Evolutionary conservation across 2,113 vertebrate genomes (phyloP).

Genomic region (Thinocorus orbignyianus): DNA sequence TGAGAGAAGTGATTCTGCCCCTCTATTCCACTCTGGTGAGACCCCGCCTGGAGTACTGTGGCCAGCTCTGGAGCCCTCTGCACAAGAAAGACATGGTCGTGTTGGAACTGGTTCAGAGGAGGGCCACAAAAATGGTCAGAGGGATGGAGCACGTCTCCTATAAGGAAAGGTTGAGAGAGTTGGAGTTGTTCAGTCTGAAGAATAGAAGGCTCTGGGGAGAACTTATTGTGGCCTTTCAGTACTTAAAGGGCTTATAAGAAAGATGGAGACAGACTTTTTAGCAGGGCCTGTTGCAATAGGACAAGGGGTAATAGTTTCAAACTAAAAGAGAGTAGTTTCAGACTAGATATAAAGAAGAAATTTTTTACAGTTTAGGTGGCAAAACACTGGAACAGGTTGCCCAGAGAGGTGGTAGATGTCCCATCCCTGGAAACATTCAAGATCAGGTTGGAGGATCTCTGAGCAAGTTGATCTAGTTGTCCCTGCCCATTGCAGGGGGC

Average conservation of each 20-base stretch:
- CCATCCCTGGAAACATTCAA: neutral
- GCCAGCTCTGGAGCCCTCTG: neutral
- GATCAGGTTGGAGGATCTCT: neutral
- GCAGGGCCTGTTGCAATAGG: neutral
- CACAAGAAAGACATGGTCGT: neutral
- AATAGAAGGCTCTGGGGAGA: neutral
- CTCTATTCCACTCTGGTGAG: neutral
- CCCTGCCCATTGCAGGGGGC: neutral
- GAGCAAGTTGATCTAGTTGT: neutral
- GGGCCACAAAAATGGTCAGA: neutral
- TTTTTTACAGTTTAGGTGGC: neutral
- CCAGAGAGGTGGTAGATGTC: neutral
- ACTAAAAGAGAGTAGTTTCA: neutral
- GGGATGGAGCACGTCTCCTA: neutral
- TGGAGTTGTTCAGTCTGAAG: neutral
- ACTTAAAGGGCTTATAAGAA: neutral
- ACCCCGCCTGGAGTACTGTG: neutral
- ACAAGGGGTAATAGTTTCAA: neutral
- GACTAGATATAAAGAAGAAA: neutral
- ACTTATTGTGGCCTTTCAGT: neutral
- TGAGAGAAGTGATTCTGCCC: neutral
- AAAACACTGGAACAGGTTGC: neutral
- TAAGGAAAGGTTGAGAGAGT: neutral
- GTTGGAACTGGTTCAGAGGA: neutral
- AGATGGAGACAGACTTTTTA: neutral